Evolutionary conservation across 2,797 vertebrate species (phyloP).

Genomic region (Halcyon badia): DNA sequence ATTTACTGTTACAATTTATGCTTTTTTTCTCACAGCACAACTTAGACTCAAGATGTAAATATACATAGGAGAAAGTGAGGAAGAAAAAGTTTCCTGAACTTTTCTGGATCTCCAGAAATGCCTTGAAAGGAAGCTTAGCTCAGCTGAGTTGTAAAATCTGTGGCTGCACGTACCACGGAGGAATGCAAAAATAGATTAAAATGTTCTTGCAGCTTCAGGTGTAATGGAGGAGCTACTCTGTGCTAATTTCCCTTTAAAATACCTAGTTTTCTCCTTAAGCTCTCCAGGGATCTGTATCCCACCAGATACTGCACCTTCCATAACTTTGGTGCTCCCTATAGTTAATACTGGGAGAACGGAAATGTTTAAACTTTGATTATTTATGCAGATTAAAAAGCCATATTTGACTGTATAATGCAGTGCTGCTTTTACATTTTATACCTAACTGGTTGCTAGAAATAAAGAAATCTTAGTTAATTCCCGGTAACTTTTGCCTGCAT

Average conservation of each 20-base stretch:
- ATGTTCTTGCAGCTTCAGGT: neutral
- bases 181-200: neutral
- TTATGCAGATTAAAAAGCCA: neutral
- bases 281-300: neutral
- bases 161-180: fast-evolving
- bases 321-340: neutral
- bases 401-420: neutral
- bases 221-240: neutral
- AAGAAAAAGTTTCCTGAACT: neutral
- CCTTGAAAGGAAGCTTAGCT: neutral
- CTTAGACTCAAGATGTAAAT: neutral
- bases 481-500: neutral
- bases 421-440: neutral
- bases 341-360: neutral
- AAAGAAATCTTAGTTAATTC: neutral
- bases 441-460: neutral
- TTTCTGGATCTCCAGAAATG: neutral
- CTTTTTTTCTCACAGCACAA: neutral
- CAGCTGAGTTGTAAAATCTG: neutral
- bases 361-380: neutral
- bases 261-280: neutral
- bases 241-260: neutral
- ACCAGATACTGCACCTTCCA: neutral
- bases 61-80: neutral
- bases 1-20: neutral